A percentile compares a stretch with the other conserved stretches of the same genome.
These are phyloP conservation scores for Gavialis gangeticus DNA, from an alignment of 2,113 vertebrate species.

Conservation along the genomic window DNA sequence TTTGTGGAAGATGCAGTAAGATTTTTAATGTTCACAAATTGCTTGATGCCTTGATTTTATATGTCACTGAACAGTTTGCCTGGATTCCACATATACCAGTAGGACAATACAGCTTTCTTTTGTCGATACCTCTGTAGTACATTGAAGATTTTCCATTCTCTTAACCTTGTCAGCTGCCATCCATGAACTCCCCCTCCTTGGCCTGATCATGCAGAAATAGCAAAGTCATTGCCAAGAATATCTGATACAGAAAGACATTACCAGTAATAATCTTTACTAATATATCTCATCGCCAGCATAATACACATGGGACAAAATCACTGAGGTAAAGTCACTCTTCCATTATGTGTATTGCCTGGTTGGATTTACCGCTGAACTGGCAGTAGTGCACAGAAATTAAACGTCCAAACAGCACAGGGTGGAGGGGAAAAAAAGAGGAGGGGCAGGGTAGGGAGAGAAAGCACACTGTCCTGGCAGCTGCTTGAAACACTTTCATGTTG, in stretches of 20 bases:
- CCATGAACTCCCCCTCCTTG: background rate
- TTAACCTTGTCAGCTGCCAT: fast-evolving
- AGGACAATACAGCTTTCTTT: background rate
- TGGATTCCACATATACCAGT: fast-evolving
- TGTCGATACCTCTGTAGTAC: fast-evolving
- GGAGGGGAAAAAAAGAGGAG: no score
- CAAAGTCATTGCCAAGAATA: background rate
- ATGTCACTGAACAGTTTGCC: fast-evolving
- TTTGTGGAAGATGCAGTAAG: background rate
- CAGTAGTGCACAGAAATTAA: background rate
- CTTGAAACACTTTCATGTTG: background rate
- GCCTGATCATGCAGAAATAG: fast-evolving
- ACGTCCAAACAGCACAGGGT: fast-evolving
- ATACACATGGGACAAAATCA: background rate
- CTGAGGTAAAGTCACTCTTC: background rate
- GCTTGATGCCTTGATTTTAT: background rate
- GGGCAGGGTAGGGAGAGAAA: background rate
- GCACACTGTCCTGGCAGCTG: conserved; percentile 15
- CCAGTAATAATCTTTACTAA: conserved; percentile 37
- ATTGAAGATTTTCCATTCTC: background rate
- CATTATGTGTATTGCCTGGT: background rate
- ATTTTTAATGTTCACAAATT: background rate
- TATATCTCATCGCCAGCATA: conserved; percentile 30
- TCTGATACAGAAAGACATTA: background rate
- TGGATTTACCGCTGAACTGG: background rate